Evolutionary conservation across 2,888 invertebrate species (phyloP).

Genomic region (Troglohyphantes excavatus): DNA sequence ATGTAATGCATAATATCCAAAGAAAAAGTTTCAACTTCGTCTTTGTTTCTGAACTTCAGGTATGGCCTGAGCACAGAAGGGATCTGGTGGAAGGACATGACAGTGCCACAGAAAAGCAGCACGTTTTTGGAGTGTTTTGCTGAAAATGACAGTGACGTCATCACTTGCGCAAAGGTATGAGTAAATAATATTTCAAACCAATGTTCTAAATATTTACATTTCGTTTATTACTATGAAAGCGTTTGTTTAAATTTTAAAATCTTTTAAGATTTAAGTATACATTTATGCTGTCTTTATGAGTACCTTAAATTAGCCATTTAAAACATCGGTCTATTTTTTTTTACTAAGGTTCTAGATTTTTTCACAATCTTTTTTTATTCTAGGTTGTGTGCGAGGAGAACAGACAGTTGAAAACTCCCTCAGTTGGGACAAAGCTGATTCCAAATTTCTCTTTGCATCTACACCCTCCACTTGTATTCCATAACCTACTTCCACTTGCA

Average conservation of each 20-base stretch:
- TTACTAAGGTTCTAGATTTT: too few relatives aligned
- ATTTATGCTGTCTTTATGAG: too few relatives aligned
- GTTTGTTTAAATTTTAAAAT: too few relatives aligned
- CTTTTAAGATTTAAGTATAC: too few relatives aligned
- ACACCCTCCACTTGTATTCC: slow-evolving; percentile 88
- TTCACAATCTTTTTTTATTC: too few relatives aligned
- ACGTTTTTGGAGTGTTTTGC: slow-evolving; percentile 88
- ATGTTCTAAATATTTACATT: too few relatives aligned
- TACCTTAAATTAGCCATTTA: too few relatives aligned
- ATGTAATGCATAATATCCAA: too few relatives aligned
- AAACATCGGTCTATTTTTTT: too few relatives aligned
- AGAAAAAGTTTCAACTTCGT: too few relatives aligned
- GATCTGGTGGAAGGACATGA: slow-evolving; percentile 91
- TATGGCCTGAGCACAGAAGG: slow-evolving; percentile 88
- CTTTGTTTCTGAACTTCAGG: slow-evolving; percentile 82
- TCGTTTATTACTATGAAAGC: too few relatives aligned
- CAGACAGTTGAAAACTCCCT: slow-evolving; percentile 81
- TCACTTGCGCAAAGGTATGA: slow-evolving; percentile 86
- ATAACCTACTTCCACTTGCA: slow-evolving; percentile 90
- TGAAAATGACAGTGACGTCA: slow-evolving; percentile 85
- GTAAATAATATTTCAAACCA: too few relatives aligned
- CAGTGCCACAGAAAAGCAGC: slow-evolving; percentile 86
- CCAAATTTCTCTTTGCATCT: slow-evolving; percentile 89
- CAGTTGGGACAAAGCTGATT: slow-evolving; percentile 83
- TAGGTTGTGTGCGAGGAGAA: slow-evolving; percentile 85